Percentiles rank a stretch among this genome's conserved stretches.
These are phyloP conservation scores for Linurgus olivaceus DNA, from an alignment of 2,797 vertebrate genomes.

Conservation along the genomic window DNA sequence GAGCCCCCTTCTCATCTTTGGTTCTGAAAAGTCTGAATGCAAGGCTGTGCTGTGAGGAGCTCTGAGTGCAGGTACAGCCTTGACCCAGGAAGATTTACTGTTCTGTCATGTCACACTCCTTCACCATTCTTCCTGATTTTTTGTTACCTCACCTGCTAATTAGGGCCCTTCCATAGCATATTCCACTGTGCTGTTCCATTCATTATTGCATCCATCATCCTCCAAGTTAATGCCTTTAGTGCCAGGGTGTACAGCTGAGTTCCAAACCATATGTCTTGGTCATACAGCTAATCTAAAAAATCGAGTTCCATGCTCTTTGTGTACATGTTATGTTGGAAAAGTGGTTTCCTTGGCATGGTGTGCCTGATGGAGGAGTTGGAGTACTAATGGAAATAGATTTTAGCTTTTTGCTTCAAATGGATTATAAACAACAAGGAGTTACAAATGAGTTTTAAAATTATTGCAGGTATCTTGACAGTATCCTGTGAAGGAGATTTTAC, in stretches of 20 bases:
- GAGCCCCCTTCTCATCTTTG: neutral
- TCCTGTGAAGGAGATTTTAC: constrained; percentile 23
- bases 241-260: neutral
- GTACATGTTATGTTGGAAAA: neutral
- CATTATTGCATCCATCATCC: neutral
- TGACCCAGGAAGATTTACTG: neutral
- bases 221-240: neutral
- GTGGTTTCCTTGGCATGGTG: neutral
- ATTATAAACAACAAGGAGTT: constrained; percentile 3
- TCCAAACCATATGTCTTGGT: neutral
- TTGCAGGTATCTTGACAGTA: neutral
- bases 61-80: neutral
- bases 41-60: neutral
- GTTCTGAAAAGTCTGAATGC: neutral
- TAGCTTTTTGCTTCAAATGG: neutral
- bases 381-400: neutral
- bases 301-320: neutral
- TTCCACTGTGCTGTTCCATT: neutral
- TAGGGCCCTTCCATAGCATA: neutral
- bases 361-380: neutral
- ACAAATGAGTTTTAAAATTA: constrained; percentile 46
- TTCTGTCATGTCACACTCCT: neutral
- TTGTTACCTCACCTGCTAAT: neutral
- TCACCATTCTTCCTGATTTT: neutral
- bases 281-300: neutral